These are phyloP conservation scores for Telenomus remus DNA, from an alignment of 1,140 invertebrate genomes.

Conservation along the genomic window DNA sequence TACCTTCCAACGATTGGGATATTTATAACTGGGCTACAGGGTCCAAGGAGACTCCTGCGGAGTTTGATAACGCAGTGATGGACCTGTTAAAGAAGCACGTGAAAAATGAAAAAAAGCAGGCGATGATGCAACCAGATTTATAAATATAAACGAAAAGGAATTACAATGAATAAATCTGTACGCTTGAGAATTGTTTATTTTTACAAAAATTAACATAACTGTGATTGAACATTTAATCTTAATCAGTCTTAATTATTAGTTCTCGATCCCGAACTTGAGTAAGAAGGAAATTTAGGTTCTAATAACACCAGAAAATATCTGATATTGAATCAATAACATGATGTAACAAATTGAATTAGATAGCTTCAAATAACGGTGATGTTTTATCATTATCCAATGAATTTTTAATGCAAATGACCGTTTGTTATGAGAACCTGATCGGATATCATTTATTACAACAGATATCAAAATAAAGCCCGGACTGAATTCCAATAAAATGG, in stretches of 20 bases:
- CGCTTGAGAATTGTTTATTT: too few species aligned
- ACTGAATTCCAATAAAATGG: too few species aligned
- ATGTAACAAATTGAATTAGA: neutral
- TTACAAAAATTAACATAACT: too few species aligned
- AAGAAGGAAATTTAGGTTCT: too few species aligned
- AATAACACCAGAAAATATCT: too few species aligned
- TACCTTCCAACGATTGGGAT: constrained; percentile 98
- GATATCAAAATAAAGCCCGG: too few species aligned
- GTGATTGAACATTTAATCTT: constrained; percentile 1
- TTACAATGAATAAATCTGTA: neutral
- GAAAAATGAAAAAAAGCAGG: constrained; percentile 82
- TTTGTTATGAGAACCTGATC: too few species aligned
- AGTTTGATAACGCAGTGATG: constrained; percentile 94
- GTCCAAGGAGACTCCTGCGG: constrained; percentile 85
- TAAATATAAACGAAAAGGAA: constrained; percentile 32
- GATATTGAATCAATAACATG: too few species aligned
- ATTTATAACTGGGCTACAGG: constrained; percentile 95
- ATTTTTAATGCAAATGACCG: too few species aligned
- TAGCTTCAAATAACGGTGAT: neutral
- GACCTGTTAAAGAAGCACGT: constrained; percentile 89
- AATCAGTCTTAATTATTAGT: constrained; percentile 13
- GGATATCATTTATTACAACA: too few species aligned
- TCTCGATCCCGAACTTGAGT: neutral
- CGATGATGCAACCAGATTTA: constrained; percentile 83
- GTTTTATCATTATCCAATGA: neutral